Evolutionary conservation across 2,113 vertebrate species (phyloP).

Genomic region (Gadus chalcogrammus): DNA sequence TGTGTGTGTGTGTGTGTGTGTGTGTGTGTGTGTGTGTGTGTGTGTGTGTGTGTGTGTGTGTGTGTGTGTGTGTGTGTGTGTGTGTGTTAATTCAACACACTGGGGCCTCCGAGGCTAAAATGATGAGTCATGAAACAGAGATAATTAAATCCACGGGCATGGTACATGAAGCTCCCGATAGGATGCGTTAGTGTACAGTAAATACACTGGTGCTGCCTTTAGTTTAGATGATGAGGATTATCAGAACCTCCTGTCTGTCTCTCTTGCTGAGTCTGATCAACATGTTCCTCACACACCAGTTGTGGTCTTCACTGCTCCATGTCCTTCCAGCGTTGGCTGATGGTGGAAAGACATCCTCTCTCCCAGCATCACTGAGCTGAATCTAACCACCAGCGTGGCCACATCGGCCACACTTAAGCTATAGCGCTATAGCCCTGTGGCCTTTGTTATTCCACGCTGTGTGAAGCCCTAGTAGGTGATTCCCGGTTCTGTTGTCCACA

Average conservation of each 20-base stretch:
- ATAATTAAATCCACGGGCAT: slow-evolving; percentile 38
- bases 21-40: slow-evolving; percentile 4
- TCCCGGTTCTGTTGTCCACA: too few relatives aligned
- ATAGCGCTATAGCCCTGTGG: too few relatives aligned
- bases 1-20: slow-evolving; percentile 13
- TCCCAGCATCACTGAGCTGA: too few relatives aligned
- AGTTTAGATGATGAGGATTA: neutral
- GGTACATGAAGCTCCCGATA: slow-evolving; percentile 42
- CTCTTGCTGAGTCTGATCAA: neutral
- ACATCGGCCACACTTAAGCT: too few relatives aligned
- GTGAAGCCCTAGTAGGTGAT: too few relatives aligned
- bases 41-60: neutral
- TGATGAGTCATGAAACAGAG: slow-evolving; percentile 59
- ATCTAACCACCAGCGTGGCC: too few relatives aligned
- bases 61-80: neutral
- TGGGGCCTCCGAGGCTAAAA: slow-evolving; percentile 43
- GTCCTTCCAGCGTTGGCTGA: too few relatives aligned
- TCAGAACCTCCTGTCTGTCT: neutral
- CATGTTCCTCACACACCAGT: neutral
- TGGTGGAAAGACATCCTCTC: too few relatives aligned
- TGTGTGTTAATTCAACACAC: neutral
- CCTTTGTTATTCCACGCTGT: too few relatives aligned
- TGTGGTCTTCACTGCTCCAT: too few relatives aligned
- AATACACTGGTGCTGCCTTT: slow-evolving; percentile 11
- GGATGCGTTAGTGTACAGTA: slow-evolving; percentile 40